Base-by-base conservation (phyloP, 2,888 invertebrate species). In the Taphrorychus bicolor region DNA sequence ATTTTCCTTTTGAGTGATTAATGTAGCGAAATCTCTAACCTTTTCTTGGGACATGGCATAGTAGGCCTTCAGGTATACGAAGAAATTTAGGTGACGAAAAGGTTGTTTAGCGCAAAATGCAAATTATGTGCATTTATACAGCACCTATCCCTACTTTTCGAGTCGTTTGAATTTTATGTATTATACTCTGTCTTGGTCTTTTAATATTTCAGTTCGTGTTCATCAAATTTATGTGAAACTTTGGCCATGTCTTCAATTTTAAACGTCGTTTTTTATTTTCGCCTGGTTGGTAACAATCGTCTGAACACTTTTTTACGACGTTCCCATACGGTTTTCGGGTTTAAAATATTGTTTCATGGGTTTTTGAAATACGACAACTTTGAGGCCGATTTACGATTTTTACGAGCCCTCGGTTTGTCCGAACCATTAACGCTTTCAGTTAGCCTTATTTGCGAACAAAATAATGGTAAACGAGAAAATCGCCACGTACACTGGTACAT, bases 321-420 rank as follows among this genome's bases (percentile, higher is more conserved):
- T 16, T 51, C 19, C 51, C 51, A 51, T 51, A n/a, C 19, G 22
- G 18, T 51, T 51, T 51, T 51, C 19, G 22, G 51, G 5, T 18
- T 51, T 51, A 51, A 51, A 51, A 51, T 51, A 51, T 51, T 51
- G 51, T 51, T 22, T n/a, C n/a, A n/a, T n/a, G n/a, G n/a, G n/a
- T n/a, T n/a, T n/a, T n/a, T 18, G 2, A 51, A 51, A 51, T 18
- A n/a, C 22, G 51, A 51, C 22, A 22, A 22, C 19, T 51, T 51
- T 18, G 5, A n/a, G 51, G n/a, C 19, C 18, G 32, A 32, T 32
- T 32, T 32, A 32, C 32, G 32, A 32, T 32, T 32, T 32, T 32
- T 32, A 32, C 32, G 32, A 32, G 32, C 32, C 11, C 32, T 32
- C 3, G 32, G 32, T 32, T n/a, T 32, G 32, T 32, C 32, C 11